A percentile compares a stretch with the other conserved stretches of the same genome.
Conservation (phyloP, 2,888 invertebrate genomes). For the Xylota segnis region DNA sequence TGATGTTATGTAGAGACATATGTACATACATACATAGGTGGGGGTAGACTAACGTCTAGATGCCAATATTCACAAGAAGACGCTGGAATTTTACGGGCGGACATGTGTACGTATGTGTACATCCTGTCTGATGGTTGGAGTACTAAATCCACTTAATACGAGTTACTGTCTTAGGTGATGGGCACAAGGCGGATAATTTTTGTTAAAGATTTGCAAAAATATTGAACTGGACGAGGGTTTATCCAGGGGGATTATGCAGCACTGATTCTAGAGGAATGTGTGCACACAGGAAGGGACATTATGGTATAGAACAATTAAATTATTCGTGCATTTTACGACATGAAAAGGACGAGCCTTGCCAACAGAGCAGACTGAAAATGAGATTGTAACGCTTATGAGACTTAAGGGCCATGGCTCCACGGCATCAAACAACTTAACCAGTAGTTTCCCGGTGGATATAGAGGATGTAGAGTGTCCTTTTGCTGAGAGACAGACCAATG, state of each 20-base stretch:
- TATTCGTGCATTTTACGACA: no score
- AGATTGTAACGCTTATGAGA: no score
- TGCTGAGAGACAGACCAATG: no score
- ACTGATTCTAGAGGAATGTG: neutral
- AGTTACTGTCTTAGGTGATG: constrained; percentile 48
- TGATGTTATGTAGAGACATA: constrained; percentile 13
- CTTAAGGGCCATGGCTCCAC: no score
- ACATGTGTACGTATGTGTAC: constrained; percentile 2
- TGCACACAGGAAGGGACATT: no score
- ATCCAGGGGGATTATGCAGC: constrained; percentile 13
- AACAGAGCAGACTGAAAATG: no score
- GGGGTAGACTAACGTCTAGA: constrained; percentile 11
- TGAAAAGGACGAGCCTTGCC: no score
- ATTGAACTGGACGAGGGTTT: constrained; percentile 12
- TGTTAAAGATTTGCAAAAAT: constrained; percentile 45
- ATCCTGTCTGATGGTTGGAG: neutral
- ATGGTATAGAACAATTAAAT: no score
- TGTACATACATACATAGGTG: no score
- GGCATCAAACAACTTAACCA: no score
- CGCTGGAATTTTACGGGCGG: constrained; percentile 35
- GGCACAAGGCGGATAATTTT: constrained; percentile 60
- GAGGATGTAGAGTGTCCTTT: no score
- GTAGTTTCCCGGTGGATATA: no score
- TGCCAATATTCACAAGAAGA: constrained; percentile 35
- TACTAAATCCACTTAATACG: constrained; percentile 50